Base-by-base conservation (phyloP, 2,113 vertebrate genomes). In the Psilopsiagon aurifrons region DNA sequence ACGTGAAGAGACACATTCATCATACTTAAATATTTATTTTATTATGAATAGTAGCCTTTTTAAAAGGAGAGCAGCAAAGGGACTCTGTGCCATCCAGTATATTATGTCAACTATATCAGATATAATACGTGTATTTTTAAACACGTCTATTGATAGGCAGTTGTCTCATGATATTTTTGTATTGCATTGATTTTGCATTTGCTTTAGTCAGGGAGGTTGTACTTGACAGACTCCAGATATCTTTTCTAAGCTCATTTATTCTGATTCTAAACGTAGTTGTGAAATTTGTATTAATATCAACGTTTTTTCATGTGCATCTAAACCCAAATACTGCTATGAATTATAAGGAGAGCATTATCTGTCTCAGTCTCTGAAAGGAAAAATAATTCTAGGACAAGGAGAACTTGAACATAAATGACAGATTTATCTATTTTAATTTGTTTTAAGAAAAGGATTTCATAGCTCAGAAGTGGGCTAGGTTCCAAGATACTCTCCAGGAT, bases 361-460 rank as follows among this genome's bases (percentile, higher is more conserved):
- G 46, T 52, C 37, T 70, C 49, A 33, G 64, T 69, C 54, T 86
- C 28, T 92, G n/a, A 90, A 95, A 87, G 29, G 35, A 86, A 67
- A 91, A 91, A 24, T 75, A 86, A 94, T 94, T 89, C 41, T 31
- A 46, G 82, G 64, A 78, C 86, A 91, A 92, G 69, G 66, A 84
- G 44, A 83, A 86, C 47, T 92, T 66, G 80, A 78, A 92, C 66
- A 43, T 44, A 90, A 86, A 76, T 84, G 73, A 66, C 62, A 93
- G 68, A 67, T 92, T 92, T 94, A 90, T 92, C 74, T 76, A 51
- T 59, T 91, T 71, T 33, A 55, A 79, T 90, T 93, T 95, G 83
- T 78, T 95, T 94, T 63, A 70, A 73, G 75, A 70, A 86, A 66
- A 86, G 17, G 35, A 82, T 93, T 88, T 95, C 17, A 5, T 92